Conservation (phyloP, 2,888 invertebrate species). For the Drosophila austrosaltans region DNA sequence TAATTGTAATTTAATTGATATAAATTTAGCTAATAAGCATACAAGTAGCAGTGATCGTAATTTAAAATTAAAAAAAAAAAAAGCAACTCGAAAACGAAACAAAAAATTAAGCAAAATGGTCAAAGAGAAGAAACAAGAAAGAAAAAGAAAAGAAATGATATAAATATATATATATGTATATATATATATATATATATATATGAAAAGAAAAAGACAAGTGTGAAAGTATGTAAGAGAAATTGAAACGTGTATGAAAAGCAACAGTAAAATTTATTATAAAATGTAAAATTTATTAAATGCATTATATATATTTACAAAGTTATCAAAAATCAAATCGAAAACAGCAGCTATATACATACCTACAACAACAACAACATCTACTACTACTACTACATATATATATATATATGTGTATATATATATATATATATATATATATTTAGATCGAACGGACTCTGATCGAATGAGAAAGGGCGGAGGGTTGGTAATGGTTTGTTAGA, state of each 20-base stretch:
- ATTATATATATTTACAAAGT: constrained; percentile 50
- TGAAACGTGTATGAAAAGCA: constrained; percentile 77
- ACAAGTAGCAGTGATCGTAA: constrained; percentile 79
- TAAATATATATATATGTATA: constrained; percentile 14
- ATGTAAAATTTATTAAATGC: constrained; percentile 52
- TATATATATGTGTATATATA: too few species aligned
- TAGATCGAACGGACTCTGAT: constrained; percentile 22
- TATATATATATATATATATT: neutral
- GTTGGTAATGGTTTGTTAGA: neutral
- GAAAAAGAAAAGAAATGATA: too few species aligned
- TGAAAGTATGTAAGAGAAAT: constrained; percentile 44
- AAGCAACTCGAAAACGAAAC: constrained; percentile 26
- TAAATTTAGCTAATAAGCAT: constrained; percentile 71
- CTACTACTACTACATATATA: neutral
- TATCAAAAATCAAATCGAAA: constrained; percentile 36
- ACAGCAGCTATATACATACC: constrained; percentile 10
- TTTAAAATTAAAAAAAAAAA: constrained; percentile 70
- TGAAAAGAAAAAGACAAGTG: constrained; percentile 26
- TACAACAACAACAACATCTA: neutral
- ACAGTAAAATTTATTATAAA: constrained; percentile 66
- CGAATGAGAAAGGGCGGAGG: neutral
- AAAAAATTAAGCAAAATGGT: constrained; percentile 44
- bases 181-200: constrained; percentile 10
- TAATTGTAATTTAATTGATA: constrained; percentile 75
- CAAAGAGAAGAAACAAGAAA: constrained; percentile 55